These are phyloP conservation scores for Lepidurus apus DNA, from an alignment of 1,140 invertebrate genomes.

Conservation along the genomic window DNA sequence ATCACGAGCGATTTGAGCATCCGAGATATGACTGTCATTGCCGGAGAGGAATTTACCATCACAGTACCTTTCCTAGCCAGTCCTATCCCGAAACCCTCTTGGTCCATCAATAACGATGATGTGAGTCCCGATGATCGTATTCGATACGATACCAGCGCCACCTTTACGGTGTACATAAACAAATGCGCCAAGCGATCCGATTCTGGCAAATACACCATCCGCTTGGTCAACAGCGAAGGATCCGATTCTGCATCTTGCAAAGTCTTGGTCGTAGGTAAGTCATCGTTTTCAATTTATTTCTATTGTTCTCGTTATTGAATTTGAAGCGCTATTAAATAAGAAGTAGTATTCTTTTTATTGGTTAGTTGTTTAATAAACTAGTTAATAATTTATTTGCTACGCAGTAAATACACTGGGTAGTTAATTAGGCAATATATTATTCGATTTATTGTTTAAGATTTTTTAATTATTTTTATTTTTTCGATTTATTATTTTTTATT, in stretches of 20 bases:
- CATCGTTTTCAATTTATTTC: slow-evolving; percentile 41
- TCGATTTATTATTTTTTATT: no score
- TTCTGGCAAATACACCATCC: slow-evolving; percentile 85
- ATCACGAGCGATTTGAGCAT: slow-evolving; percentile 89
- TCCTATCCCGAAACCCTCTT: slow-evolving; percentile 78
- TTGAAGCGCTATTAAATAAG: background rate
- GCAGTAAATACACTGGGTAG: no score
- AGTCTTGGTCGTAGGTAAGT: slow-evolving; percentile 64
- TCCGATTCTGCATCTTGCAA: slow-evolving; percentile 82
- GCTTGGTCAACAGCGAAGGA: slow-evolving; percentile 79
- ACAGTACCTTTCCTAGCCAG: slow-evolving; percentile 86
- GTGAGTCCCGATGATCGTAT: slow-evolving; percentile 74
- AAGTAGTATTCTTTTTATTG: background rate
- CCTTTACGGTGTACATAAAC: slow-evolving; percentile 76
- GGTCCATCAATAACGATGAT: slow-evolving; percentile 82
- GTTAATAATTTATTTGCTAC: no score
- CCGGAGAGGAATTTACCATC: slow-evolving; percentile 92
- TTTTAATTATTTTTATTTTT: no score
- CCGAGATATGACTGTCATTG: slow-evolving; percentile 88
- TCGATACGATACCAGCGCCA: slow-evolving; percentile 76
- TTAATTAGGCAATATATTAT: no score
- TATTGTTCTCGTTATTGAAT: background rate
- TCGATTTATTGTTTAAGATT: no score
- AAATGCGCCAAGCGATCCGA: slow-evolving; percentile 82
- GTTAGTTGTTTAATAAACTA: no score